Base-by-base conservation (phyloP, 2,797 vertebrate species). In the Melanotaenia pygmaea region DNA sequence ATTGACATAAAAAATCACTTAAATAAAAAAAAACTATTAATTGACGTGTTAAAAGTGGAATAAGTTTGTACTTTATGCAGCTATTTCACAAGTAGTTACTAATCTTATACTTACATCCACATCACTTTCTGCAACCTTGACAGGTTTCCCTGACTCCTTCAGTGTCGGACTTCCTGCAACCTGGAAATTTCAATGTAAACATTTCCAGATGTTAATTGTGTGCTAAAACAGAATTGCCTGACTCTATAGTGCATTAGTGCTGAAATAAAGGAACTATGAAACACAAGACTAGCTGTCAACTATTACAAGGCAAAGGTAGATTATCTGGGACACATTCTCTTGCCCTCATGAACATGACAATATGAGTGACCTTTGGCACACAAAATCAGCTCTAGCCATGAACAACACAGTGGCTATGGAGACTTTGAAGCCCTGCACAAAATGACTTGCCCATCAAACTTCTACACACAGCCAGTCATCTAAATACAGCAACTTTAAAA, bases 81-180 rank as follows among this genome's bases (percentile, higher is more conserved):
- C 12, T 11, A 16, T 60, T 43, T 9, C 12, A 22, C 38, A 11
- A 58, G 22, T 32, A 4, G 0, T 8, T 12, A 13, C 34, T 18
- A 16, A 72, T 63, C 37, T 35, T 3, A 22, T 82, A 98, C 98
- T 97, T 86, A 99, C 98, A 58, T 99, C 97, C 79, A 95, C 95
- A 61, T 98, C 96, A 66, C 98, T 99, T 88, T 99, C 98, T 1
- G 97, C 98, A n/a, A 98, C 96, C 89, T 94, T 97, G 74, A 99
- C 93, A 3, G 97, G 96, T 88, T 95, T 97, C 59, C 92, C 80
- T 50, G 91, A 91, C 71, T 96, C 96, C 89, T 95, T 97, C 70
- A 96, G 80, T 0, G 85, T 87, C 72, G 97, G 96, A 88, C 93
- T 94, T 78, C 96, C 96, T 6, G 94, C 94, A 80, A 98, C 94